Percentiles rank a stretch among this genome's conserved stretches.
These are phyloP conservation scores for Oxyruncus cristatus DNA, from an alignment of 2,113 vertebrate genomes.

Conservation along the genomic window DNA sequence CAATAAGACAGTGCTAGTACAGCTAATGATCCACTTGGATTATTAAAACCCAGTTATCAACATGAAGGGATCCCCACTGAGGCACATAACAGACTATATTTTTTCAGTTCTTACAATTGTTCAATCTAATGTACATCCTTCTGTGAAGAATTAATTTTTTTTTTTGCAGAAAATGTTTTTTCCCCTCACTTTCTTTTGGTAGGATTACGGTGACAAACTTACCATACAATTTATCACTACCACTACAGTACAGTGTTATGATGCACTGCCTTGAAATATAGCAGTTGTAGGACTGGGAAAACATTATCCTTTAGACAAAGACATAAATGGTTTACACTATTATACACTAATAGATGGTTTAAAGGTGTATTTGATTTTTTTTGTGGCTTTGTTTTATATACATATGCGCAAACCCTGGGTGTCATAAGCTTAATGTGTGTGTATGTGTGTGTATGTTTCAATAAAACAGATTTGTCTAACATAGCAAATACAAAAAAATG, in stretches of 20 bases:
- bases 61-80: not conserved
- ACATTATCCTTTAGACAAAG: not conserved
- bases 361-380: not conserved
- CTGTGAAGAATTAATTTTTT: not conserved
- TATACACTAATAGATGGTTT: not conserved
- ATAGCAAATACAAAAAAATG: not conserved
- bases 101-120: not conserved
- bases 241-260: not conserved
- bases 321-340: not conserved
- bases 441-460: not conserved
- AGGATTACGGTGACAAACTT: not conserved
- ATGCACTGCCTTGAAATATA: not conserved
- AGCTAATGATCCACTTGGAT: not conserved
- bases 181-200: not conserved
- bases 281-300: not conserved
- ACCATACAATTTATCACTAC: not conserved
- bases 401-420: not conserved
- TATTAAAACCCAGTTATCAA: not conserved
- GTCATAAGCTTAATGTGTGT: not conserved
- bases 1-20: not conserved
- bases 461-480: not conserved
- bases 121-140: not conserved
- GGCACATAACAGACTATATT: not conserved
- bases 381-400: not conserved
- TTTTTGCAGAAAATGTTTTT: rapidly evolving